Evolutionary conservation across 1,140 invertebrate genomes (phyloP).

Genomic region (Vanessa atalanta): DNA sequence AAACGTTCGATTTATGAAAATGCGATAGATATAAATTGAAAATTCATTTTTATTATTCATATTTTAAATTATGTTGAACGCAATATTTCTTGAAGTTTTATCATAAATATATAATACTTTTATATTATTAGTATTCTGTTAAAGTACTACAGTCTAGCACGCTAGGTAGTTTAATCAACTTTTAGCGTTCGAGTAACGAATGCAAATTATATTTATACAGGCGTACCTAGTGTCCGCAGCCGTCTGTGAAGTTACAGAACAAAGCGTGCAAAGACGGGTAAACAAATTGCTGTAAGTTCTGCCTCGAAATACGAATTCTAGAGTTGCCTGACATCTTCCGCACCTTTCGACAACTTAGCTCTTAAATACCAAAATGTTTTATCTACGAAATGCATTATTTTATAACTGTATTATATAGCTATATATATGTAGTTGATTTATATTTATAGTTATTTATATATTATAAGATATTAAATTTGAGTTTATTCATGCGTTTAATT

Average conservation of each 20-base stretch:
- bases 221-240: constrained; percentile 28
- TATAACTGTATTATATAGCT: no score
- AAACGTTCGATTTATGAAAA: no score
- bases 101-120: constrained; percentile 9
- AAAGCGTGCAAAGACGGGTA: constrained; percentile 27
- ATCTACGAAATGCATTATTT: no score
- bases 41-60: neutral
- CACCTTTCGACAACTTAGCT: neutral
- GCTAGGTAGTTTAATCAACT: constrained; percentile 23
- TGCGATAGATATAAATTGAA: no score
- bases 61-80: neutral
- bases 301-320: constrained; percentile 13
- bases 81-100: constrained; percentile 4
- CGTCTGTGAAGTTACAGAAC: constrained; percentile 28
- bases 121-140: constrained; percentile 15
- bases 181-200: constrained; percentile 24
- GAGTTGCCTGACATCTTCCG: constrained; percentile 11
- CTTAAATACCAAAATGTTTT: neutral
- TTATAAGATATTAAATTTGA: no score
- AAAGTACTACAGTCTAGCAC: neutral
- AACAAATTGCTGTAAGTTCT: constrained; percentile 20
- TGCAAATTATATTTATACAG: constrained; percentile 38
- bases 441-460: no score
- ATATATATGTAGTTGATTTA: no score
- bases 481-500: no score